Evolutionary conservation across 2,888 invertebrate genomes (phyloP), one percentile per base, ranked within the genome.

Genomic region (Hypercompe scribonia): DNA sequence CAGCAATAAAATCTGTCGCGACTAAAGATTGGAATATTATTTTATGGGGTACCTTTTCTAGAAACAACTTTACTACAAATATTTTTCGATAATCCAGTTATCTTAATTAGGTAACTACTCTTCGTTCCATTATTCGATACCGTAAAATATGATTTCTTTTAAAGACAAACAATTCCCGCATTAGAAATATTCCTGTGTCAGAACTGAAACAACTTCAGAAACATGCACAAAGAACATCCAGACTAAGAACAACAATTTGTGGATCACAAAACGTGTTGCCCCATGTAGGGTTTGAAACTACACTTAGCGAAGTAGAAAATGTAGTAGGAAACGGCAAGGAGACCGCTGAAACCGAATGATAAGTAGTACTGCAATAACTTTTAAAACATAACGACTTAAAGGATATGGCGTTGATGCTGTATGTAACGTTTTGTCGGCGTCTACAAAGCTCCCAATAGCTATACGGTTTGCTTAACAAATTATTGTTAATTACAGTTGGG

Each of bases 381-480:
- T 81, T 82, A 76, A 70, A 81, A 81, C 79, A 73, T 73, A 74
- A 65, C 75, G 71, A 65, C 34, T n/a, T 67, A 58, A 75, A 73
- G 18, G 39, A 74, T 68, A 67, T 39, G 69, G 68, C 15, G 15
- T 11, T 1, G 28, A 58, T 58, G 5, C 15, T 4, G 7, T 31
- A 13, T 15, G 28, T 50, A 72, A 73, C 77, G 71, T 87, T 89
- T 86, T 90, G 93, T 91, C 94, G 94, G 94, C 88, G 71, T 81
- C 79, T 74, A 82, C 92, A 94, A 93, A 94, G 91, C 82, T 75
- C 80, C 79, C 86, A 79, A 80, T 85, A 85, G 79, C 82, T 84
- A 84, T 88, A 91, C 90, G 91, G 90, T 90, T 92, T 91, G 91
- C 90, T 92, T 92, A 92, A 91, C 93, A 90, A 90, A 91, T 93